Conservation (phyloP, 2,113 vertebrate genomes). For the Kryptolebias marmoratus region DNA sequence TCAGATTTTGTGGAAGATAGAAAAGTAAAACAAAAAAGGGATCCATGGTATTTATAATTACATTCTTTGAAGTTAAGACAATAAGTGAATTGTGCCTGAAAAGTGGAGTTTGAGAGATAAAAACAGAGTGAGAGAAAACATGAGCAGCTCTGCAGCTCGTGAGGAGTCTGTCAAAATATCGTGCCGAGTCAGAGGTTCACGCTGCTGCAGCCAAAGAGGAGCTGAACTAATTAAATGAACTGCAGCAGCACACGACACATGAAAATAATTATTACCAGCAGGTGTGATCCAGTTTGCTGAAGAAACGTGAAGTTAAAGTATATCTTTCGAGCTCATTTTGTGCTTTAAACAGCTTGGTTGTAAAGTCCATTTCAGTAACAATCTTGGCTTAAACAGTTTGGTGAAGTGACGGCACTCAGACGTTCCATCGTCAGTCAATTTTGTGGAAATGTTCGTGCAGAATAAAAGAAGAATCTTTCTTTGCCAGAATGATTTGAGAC, state of each 20-base stretch:
- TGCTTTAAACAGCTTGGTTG: too few relatives aligned
- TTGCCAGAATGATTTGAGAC: too few relatives aligned
- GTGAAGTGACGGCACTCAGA: too few relatives aligned
- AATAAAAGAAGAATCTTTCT: too few relatives aligned
- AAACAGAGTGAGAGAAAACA: not conserved
- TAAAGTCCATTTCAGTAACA: too few relatives aligned
- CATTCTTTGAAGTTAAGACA: not conserved
- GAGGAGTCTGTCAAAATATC: not conserved
- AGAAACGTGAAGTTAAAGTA: not conserved
- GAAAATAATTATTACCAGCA: not conserved
- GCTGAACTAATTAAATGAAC: not conserved
- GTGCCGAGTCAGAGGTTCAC: not conserved
- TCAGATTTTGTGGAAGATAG: too few relatives aligned
- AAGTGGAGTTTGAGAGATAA: not conserved
- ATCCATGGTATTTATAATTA: not conserved
- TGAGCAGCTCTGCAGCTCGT: not conserved
- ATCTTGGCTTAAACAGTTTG: too few relatives aligned
- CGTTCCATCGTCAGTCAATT: too few relatives aligned
- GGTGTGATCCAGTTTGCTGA: not conserved
- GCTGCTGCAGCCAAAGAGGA: not conserved
- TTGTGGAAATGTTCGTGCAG: too few relatives aligned
- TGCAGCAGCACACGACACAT: not conserved
- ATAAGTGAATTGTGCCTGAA: not conserved
- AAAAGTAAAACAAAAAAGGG: too few relatives aligned
- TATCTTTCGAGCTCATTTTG: too few relatives aligned